Base-by-base conservation (phyloP, 2,113 vertebrate species). In the Gobiocypris rarus region DNA sequence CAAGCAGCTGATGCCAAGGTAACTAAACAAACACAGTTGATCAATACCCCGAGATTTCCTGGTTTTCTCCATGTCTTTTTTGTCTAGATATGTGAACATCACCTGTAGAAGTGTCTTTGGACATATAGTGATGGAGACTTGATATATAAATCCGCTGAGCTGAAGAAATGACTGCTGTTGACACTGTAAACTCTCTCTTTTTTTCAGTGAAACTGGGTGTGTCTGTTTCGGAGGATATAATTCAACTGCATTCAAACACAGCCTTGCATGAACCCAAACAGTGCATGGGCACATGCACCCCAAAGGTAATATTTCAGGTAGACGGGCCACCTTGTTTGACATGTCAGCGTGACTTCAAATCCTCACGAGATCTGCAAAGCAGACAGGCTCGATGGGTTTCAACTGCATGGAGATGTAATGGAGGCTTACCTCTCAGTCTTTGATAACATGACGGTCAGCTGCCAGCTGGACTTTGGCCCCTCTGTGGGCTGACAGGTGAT, bases 331-430 rank as follows among this genome's bases (percentile, higher is more conserved):
- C 43, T n/a, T 31, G 28, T 41, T 45, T 76, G 70, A 67, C 61
- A 52, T 73, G 34, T 70, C 19, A 13, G 1, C 22, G 24, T 78
- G 50, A 24, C 6, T 63, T 9, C 56, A 6, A 45, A 63, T 34
- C 75, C 19, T 77, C 77, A 78, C 56, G 14, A 70, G 84, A 31
- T 58, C 83, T 83, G 84, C 70, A 85, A 87, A 87, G 41, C 26
- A 69, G 17, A 31, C 28, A 48, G 17, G 67, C 69, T 71, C 0
- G 24, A 61, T 67, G 52, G 38, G 63, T 71, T 59, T 77, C 11
- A 31, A 15, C 6, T 77, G 31, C 3, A 19, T 9, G 54, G 22
- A 61, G 54, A 26, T 17, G 73, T 58, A 14, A 41, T 13, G n/a
- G 34, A 71, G 69, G n/a, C 7, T 56, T 56, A 1, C 52, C 43